Percentiles rank a stretch among this genome's conserved stretches.
Conservation (phyloP, 1,140 invertebrate genomes). For the Pseudomyrmex flavicornis region DNA sequence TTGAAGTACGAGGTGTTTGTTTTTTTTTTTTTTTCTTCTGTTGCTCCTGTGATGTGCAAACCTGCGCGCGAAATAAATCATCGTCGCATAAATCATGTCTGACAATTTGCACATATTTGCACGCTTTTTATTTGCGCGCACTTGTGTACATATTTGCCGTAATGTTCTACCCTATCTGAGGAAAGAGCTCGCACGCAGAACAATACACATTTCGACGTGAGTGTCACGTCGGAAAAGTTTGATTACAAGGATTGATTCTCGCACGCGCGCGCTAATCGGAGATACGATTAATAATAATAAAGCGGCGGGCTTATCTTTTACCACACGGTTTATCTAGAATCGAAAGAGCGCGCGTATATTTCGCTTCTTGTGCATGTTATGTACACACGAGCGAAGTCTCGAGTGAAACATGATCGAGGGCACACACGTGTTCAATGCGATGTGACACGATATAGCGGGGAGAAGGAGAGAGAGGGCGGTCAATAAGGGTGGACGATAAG, state of each 20-base stretch:
- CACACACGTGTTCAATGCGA: conserved; percentile 9
- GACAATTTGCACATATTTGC: too few relatives aligned
- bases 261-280: not conserved
- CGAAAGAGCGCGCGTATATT: not conserved
- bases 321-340: conserved; percentile 4
- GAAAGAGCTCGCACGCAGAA: not conserved
- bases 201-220: too few relatives aligned
- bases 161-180: too few relatives aligned
- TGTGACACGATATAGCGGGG: conserved; percentile 23
- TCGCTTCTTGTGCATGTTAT: not conserved
- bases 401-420: not conserved
- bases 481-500: conserved; percentile 42
- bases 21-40: too few relatives aligned
- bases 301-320: not conserved
- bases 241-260: not conserved
- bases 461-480: not conserved
- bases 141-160: too few relatives aligned
- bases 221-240: not conserved
- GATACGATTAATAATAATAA: conserved; percentile 2
- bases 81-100: too few relatives aligned
- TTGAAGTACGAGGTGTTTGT: too few relatives aligned
- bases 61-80: too few relatives aligned
- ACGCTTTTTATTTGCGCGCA: too few relatives aligned
- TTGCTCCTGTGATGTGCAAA: too few relatives aligned
- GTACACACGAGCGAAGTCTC: not conserved